Base-by-base conservation (phyloP, 2,113 vertebrate species). In the Rhabdornis inornatus region DNA sequence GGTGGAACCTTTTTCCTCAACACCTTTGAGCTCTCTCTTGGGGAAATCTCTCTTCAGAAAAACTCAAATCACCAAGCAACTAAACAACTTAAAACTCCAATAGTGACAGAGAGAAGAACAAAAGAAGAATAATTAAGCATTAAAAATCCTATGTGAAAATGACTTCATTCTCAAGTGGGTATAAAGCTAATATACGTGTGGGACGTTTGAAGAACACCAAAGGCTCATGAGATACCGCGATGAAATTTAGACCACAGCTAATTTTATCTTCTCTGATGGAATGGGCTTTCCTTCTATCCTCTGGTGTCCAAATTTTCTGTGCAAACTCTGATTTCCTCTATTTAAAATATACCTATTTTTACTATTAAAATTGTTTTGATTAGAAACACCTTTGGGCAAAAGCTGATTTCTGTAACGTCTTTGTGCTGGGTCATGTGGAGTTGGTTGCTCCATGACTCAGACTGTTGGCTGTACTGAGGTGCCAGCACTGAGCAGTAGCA, bases 91-190 rank as follows among this genome's bases (percentile, higher is more conserved):
- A 10, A 75, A 93, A 80, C 82, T 94, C 2, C 0, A 6, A 24
- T 35, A 89, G 63, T 69, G 66, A 47, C 4, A 4, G 82, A 83
- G 47, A 74, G 33, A 92, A 80, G 94, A 95, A 93, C 90, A 93
- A 95, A 95, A 95, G 85, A 94, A 81, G 64, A 94, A 96, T 97
- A 97, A 96, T 97, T 97, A 96, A 95, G 92, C 92, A 56, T 96
- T 92, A 90, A 94, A 96, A 96, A 93, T 97, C 95, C 96, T 96
- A 81, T 96, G 94, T 96, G 96, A 96, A 87, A 96, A 97, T 95
- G n/a, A 92, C 76, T 95, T 95, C 83, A 89, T 90, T 84, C 95
- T 97, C 94, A 80, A 84, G 93, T 90, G 94, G 45, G 49, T 93
- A 96, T 86, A 87, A 96, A 96, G 61, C 88, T 96, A 97, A 97